Evolutionary conservation across 1,140 invertebrate genomes (phyloP).

Genomic region (Portunus trituberculatus): DNA sequence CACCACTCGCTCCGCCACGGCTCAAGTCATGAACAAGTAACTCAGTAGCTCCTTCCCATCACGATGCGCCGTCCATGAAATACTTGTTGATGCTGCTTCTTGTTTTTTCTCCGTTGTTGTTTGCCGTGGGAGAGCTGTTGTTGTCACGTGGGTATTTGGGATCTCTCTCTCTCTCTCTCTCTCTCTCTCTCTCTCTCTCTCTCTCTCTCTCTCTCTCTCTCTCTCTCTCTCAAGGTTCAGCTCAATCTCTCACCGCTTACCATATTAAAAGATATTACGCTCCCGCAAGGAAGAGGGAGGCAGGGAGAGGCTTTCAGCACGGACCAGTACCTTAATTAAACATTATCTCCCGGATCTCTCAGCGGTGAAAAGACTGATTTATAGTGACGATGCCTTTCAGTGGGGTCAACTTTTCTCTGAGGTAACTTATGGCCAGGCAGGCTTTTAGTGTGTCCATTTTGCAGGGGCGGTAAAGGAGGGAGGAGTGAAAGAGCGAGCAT

Average conservation of each 20-base stretch:
- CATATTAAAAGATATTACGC: background rate
- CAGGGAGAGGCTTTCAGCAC: background rate
- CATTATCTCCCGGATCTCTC: background rate
- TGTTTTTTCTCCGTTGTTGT: background rate
- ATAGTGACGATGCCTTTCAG: background rate
- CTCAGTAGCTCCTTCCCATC: background rate
- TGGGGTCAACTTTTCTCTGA: background rate
- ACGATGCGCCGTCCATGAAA: background rate
- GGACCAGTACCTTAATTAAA: conserved; percentile 13
- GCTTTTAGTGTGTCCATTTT: background rate
- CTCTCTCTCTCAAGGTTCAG: background rate
- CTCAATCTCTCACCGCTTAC: background rate
- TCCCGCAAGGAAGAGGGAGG: conserved; percentile 26
- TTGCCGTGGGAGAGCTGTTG: background rate
- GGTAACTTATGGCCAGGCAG: background rate
- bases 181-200: conserved; percentile 25
- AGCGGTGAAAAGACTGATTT: background rate
- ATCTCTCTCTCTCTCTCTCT: conserved; percentile 14
- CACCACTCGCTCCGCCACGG: background rate
- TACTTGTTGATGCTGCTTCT: background rate
- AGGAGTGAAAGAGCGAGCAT: background rate
- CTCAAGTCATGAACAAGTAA: background rate
- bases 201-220: conserved; percentile 16
- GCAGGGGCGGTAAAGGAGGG: background rate
- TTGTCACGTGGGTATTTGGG: background rate